phyloP scores from a whole-genome alignment of 2,797 vertebrate species.

The Alectoris magna region DNA sequence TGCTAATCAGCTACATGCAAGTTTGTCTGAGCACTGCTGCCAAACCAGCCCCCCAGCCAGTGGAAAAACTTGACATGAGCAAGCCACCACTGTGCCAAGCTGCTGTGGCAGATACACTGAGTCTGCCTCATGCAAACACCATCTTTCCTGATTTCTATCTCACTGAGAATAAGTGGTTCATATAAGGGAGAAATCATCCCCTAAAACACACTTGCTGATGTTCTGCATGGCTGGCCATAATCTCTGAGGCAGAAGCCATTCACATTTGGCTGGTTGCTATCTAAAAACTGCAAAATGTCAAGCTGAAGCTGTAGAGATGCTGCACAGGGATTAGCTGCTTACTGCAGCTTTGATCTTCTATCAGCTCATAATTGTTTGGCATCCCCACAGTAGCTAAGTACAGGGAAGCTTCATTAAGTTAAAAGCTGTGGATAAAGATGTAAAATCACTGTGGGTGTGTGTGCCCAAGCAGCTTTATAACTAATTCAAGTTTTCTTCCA shows the following conservation, averaged over 20 bases:
- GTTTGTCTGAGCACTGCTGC: not conserved
- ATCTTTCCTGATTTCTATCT: slow-evolving; percentile 2
- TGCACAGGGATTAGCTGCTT: slow-evolving; percentile 6
- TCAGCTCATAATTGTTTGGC: slow-evolving; percentile 4
- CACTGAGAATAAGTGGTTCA: not conserved
- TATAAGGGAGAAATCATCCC: not conserved
- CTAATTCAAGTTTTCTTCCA: slow-evolving; percentile 2
- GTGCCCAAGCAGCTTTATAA: not conserved
- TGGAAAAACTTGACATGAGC: not conserved
- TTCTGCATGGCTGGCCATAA: not conserved
- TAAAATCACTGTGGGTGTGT: not conserved
- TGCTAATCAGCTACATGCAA: not conserved
- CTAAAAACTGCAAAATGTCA: slow-evolving; percentile 22
- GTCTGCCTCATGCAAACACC: not conserved
- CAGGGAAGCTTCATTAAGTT: slow-evolving; percentile 25
- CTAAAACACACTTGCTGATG: not conserved
- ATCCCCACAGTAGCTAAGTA: not conserved
- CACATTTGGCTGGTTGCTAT: not conserved
- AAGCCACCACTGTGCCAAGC: slow-evolving; percentile 1
- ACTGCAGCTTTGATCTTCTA: slow-evolving; percentile 8
- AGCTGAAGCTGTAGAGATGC: not conserved
- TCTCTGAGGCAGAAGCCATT: not conserved
- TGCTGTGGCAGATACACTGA: not conserved
- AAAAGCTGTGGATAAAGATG: slow-evolving; percentile 2
- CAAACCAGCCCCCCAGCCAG: slow-evolving; percentile 8